A percentile compares a stretch with the other conserved stretches of the same genome.
Conservation (phyloP, 2,888 invertebrate species). For the Phortica magna region DNA sequence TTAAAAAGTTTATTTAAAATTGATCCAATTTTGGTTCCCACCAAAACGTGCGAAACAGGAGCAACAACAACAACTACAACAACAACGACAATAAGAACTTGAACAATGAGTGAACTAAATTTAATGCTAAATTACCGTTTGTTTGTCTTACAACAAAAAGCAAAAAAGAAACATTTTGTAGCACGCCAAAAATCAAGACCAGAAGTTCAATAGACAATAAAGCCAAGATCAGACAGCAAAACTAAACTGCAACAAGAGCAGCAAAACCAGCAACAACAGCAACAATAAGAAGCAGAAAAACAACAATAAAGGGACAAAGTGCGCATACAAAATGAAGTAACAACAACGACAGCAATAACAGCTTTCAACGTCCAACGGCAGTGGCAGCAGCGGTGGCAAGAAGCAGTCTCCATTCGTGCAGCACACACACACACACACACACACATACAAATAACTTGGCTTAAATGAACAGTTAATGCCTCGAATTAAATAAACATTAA, state of each 20-base stretch:
- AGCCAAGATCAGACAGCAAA: neutral
- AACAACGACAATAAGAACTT: neutral
- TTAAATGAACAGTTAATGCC: slow-evolving; percentile 56
- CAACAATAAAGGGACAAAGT: slow-evolving; percentile 51
- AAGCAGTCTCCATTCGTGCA: neutral
- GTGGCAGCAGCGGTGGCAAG: too few relatives aligned
- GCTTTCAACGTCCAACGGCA: neutral
- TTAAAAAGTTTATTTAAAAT: slow-evolving; percentile 12
- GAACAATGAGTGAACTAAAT: slow-evolving; percentile 55
- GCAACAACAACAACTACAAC: slow-evolving; percentile 14
- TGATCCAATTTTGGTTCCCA: slow-evolving; percentile 28
- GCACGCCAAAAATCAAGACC: slow-evolving; percentile 47
- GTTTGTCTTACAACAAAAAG: slow-evolving; percentile 38
- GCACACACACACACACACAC: slow-evolving; percentile 21
- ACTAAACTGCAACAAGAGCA: slow-evolving; percentile 35
- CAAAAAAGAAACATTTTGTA: slow-evolving; percentile 31
- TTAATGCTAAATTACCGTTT: slow-evolving; percentile 58
- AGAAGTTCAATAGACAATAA: slow-evolving; percentile 50
- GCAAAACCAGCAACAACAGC: slow-evolving; percentile 27
- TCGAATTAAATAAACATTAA: slow-evolving; percentile 58
- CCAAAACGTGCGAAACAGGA: neutral
- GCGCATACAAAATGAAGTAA: slow-evolving; percentile 45
- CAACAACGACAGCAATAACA: slow-evolving; percentile 5
- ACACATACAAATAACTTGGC: slow-evolving; percentile 39
- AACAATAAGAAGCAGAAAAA: slow-evolving; percentile 21